Percentiles rank a stretch among this genome's conserved stretches.
Conservation (phyloP, 2,113 vertebrate species). For the Caloenas nicobarica region DNA sequence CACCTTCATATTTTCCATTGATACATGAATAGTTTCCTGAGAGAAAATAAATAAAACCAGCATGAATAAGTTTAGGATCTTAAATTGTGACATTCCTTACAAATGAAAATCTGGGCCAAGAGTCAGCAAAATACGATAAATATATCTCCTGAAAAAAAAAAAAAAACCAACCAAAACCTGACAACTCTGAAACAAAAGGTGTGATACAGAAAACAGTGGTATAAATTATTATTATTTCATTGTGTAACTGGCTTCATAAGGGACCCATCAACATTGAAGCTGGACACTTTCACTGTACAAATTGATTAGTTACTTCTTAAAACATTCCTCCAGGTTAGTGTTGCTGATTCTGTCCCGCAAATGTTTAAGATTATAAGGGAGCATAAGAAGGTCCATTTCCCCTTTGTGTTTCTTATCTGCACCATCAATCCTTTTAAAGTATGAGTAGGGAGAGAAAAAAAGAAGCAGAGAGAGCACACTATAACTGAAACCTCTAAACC, state of each 20-base stretch:
- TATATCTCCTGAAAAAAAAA: neutral
- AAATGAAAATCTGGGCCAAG: constrained; percentile 1
- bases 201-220: neutral
- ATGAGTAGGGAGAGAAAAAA: neutral
- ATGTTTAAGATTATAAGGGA: neutral
- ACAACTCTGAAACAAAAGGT: neutral
- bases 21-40: constrained; percentile 32
- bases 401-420: neutral
- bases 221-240: neutral
- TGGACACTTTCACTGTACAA: neutral
- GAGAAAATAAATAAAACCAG: constrained; percentile 35
- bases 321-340: neutral
- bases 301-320: neutral
- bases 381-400: neutral
- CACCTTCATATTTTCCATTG: neutral
- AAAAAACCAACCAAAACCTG: neutral
- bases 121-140: neutral
- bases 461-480: neutral
- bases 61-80: neutral
- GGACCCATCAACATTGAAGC: neutral
- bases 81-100: neutral
- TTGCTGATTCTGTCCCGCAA: neutral
- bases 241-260: neutral
- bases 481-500: neutral
- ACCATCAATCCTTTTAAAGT: neutral